Base-by-base conservation (phyloP, 2,888 invertebrate genomes). In the Mechanitis mazaeus region DNA sequence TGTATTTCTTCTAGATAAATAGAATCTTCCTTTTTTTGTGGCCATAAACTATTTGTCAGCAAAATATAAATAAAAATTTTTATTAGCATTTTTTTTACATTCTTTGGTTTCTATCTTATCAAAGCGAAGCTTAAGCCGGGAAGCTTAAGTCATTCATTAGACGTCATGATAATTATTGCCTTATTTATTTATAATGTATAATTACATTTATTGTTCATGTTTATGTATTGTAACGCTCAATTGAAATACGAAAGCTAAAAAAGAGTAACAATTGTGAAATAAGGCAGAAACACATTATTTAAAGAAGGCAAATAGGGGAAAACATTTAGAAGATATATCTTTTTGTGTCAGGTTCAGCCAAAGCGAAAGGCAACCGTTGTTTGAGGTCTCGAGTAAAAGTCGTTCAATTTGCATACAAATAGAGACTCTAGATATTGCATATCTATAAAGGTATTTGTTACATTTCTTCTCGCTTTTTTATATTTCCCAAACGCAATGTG, bases 381-480 rank as follows among this genome's bases (percentile, higher is more conserved):
- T 54, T 46, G 45, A 59, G 60, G 54, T 64, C 55, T 54, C 55
- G 20, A 33, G 42, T 42, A 58, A 58, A 56, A 54, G 56, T 60
- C 58, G 56, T 60, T 64, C 31, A 60, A 60, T 64, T 64, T 60
- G 42, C 60, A 60, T 60, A 60, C 60, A 60, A 64, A 64, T 56
- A 58, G 55, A 46, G 55, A 60, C 45, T 50, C 45, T 50, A 35
- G 50, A 31, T 28, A 55, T 47, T 20, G 54, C 45, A 56, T 64
- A 59, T 55, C 55, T 55, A 57, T 58, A 56, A 53, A 45, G 50
- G 42, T 60, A 28, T 63, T 57, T 54, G 54, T 59, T 59, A 54
- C 33, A 55, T 54, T 53, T 56, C 42, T 57, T 54, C 59, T 54
- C 56, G 38, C 45, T 59, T 57, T 54, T 53, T 53, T 53, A 35